phyloP scores from a whole-genome alignment of 2,888 invertebrate genomes.

The Scotopteryx bipunctaria region DNA sequence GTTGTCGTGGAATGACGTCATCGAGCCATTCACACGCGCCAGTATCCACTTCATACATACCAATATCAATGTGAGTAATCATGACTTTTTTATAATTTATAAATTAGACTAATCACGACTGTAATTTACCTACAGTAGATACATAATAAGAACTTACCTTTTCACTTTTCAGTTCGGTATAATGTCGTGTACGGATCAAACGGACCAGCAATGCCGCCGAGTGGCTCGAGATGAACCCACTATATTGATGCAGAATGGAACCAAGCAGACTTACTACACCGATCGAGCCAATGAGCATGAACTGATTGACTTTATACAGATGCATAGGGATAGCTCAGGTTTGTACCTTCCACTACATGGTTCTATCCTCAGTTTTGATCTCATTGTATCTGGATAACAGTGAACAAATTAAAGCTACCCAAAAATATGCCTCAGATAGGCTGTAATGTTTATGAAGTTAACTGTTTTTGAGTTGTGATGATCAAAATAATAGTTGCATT shows the following conservation, averaged over 20 bases:
- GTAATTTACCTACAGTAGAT: too few relatives aligned
- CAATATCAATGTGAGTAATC: slow-evolving; percentile 62
- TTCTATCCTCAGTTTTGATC: too few relatives aligned
- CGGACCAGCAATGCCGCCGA: slow-evolving; percentile 55
- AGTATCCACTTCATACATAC: slow-evolving; percentile 51
- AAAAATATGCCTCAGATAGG: too few relatives aligned
- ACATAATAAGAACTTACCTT: background rate
- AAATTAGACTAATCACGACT: too few relatives aligned
- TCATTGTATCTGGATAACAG: too few relatives aligned
- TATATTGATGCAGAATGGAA: slow-evolving; percentile 54
- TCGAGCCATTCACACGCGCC: slow-evolving; percentile 58
- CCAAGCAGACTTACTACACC: slow-evolving; percentile 44
- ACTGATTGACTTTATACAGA: slow-evolving; percentile 58
- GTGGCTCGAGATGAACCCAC: slow-evolving; percentile 49
- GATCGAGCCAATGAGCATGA: slow-evolving; percentile 49
- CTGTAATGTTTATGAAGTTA: too few relatives aligned
- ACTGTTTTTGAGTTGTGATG: too few relatives aligned
- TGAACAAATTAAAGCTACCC: too few relatives aligned
- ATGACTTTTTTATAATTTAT: too few relatives aligned
- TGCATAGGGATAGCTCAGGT: slow-evolving; percentile 57
- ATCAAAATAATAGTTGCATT: too few relatives aligned
- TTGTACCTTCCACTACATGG: background rate
- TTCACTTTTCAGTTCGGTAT: slow-evolving; percentile 64
- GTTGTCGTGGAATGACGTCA: slow-evolving; percentile 56
- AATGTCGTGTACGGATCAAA: slow-evolving; percentile 54